Percentiles rank a stretch among this genome's conserved stretches.
These are phyloP conservation scores for Octonoba sinensis DNA, from an alignment of 2,888 invertebrate species.

Conservation along the genomic window DNA sequence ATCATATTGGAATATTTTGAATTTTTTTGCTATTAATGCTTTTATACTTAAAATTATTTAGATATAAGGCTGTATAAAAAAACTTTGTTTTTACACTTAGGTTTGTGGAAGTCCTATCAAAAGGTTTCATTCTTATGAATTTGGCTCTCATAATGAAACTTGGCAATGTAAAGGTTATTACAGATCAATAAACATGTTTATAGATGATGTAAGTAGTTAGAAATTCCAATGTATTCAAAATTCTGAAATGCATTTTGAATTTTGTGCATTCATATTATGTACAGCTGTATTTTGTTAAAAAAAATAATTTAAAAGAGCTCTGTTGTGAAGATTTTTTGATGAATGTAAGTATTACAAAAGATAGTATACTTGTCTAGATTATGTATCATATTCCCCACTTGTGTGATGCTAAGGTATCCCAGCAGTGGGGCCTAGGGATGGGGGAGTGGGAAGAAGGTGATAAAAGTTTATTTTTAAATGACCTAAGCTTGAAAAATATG, in stretches of 20 bases:
- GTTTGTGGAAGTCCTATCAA: slow-evolving; percentile 83
- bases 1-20: too few relatives aligned
- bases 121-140: slow-evolving; percentile 81
- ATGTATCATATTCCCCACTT: too few relatives aligned
- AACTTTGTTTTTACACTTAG: slow-evolving; percentile 65
- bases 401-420: too few relatives aligned
- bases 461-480: too few relatives aligned
- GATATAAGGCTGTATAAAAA: too few relatives aligned
- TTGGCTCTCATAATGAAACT: slow-evolving; percentile 94
- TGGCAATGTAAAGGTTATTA: slow-evolving; percentile 88
- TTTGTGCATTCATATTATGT: too few relatives aligned
- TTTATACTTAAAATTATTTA: too few relatives aligned
- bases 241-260: neutral
- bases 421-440: too few relatives aligned
- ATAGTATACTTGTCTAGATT: neutral
- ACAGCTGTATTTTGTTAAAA: neutral
- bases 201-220: slow-evolving; percentile 66
- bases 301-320: neutral
- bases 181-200: slow-evolving; percentile 71
- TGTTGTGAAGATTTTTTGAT: neutral
- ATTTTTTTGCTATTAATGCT: too few relatives aligned
- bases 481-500: too few relatives aligned
- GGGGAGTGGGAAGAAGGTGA: too few relatives aligned
- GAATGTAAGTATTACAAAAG: neutral
- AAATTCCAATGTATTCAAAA: neutral